Evolutionary conservation across 2,113 vertebrate species (phyloP), one percentile per base, ranked within the genome.

Genomic region (Zootoca vivipara): DNA sequence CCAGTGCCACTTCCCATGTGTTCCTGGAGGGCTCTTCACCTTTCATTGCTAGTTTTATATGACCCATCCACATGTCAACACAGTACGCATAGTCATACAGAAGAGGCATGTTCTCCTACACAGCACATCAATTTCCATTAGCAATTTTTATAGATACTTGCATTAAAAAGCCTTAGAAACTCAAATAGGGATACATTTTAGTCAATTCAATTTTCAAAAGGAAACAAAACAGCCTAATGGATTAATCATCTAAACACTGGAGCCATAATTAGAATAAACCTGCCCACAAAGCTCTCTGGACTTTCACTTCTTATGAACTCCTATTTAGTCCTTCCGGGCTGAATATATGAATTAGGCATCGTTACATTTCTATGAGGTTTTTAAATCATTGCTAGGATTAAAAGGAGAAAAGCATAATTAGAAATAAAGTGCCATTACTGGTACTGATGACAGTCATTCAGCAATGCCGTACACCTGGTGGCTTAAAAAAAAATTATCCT

Each of bases 381-480:
- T 87, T 87, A 82, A 83, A 40, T 67, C 72, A 88, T 88, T 88
- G 73, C 15, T 65, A 65, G 79, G 81, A 83, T 82, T 82, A 74
- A 75, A 83, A 67, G 40, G 40, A 77, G n/a, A 73, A 65, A 83
- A 78, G 20, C 64, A 82, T 77, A 75, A 88, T 85, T 82, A 85
- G 69, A 81, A 67, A 77, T 82, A 81, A 89, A 81, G 85, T 88
- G 58, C 33, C 85, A 77, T 89, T 74, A 75, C 78, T 85, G 9
- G 38, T 67, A 33, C 72, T 52, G 58, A 52, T 38, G 40, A 35
- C 46, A 65, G n/a, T 9, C 58, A 67, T 82, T 2, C 10, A 79
- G 65, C 30, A 65, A 12, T 18, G 77, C 1, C 6, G 46, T 28
- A 67, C 62, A 88, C 72, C 87, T 85, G 73, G 22, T 33, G 30